phyloP scores from a whole-genome alignment of 2,113 vertebrate species.

The Falcunculus frontatus region DNA sequence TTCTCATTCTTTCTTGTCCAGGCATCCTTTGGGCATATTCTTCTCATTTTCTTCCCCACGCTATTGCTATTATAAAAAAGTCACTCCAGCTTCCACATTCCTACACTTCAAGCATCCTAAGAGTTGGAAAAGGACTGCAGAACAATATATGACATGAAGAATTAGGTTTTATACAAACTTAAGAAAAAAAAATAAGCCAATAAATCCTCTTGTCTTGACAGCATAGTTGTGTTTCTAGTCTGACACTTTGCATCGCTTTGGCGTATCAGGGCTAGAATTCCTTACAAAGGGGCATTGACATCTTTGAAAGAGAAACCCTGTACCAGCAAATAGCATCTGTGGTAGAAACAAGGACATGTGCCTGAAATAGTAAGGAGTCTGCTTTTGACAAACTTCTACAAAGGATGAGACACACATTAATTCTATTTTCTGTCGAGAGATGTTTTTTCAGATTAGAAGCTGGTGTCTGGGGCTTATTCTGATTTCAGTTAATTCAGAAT shows the following conservation, averaged over 20 bases:
- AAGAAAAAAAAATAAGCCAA: not conserved
- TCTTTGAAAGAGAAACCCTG: not conserved
- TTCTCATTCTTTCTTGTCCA: not conserved
- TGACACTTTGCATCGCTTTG: not conserved
- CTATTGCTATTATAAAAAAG: not conserved
- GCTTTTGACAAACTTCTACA: not conserved
- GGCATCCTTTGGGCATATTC: not conserved
- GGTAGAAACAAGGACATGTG: not conserved
- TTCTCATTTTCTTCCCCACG: fast-evolving
- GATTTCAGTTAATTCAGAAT: slow-evolving; percentile 50
- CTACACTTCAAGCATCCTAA: not conserved
- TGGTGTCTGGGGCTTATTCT: slow-evolving; percentile 2
- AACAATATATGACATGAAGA: not conserved
- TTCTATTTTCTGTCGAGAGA: not conserved
- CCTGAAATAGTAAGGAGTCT: not conserved
- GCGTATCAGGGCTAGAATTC: not conserved
- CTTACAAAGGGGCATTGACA: not conserved
- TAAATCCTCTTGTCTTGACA: not conserved
- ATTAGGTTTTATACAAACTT: not conserved
- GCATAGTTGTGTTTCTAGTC: not conserved
- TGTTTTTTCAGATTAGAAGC: not conserved
- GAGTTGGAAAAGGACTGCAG: not conserved
- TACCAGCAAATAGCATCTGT: not conserved
- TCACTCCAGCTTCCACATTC: fast-evolving
- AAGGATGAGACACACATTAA: not conserved